These are phyloP conservation scores for Malthinus seriepunctatus DNA, from an alignment of 2,888 invertebrate genomes.

Conservation along the genomic window DNA sequence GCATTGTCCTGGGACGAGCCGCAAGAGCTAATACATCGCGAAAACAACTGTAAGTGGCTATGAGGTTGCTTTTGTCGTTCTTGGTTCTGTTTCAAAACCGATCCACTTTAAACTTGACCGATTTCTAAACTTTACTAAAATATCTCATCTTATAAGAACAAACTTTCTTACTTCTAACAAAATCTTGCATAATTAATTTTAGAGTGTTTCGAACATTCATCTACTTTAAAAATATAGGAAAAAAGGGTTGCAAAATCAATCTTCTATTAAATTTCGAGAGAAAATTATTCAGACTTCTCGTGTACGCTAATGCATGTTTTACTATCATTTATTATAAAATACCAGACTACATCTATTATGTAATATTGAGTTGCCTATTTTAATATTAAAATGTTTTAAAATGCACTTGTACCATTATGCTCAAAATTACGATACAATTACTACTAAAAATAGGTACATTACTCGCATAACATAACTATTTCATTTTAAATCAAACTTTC, in stretches of 20 bases:
- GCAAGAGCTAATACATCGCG: constrained; percentile 22
- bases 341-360: constrained; percentile 16
- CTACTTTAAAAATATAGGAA: constrained; percentile 11
- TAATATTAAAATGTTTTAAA: constrained; percentile 15
- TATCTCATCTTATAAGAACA: constrained; percentile 15
- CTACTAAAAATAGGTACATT: too few relatives aligned
- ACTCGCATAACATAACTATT: too few relatives aligned
- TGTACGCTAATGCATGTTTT: constrained; percentile 17
- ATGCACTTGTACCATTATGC: background rate
- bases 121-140: constrained; percentile 28
- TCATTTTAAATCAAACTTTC: too few relatives aligned
- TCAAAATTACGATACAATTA: too few relatives aligned
- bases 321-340: constrained; percentile 21
- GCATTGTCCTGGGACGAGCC: constrained; percentile 35
- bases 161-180: constrained; percentile 15
- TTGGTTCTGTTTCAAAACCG: constrained; percentile 29
- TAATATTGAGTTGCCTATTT: constrained; percentile 10
- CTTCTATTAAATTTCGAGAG: constrained; percentile 13
- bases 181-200: constrained; percentile 19
- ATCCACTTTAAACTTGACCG: constrained; percentile 26
- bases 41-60: constrained; percentile 31
- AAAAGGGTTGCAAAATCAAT: constrained; percentile 17
- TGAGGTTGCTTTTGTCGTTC: constrained; percentile 33
- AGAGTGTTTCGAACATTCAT: constrained; percentile 17
- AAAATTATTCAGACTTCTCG: constrained; percentile 18